Conservation (phyloP, 1,140 invertebrate genomes). For the Maconellicoccus hirsutus region DNA sequence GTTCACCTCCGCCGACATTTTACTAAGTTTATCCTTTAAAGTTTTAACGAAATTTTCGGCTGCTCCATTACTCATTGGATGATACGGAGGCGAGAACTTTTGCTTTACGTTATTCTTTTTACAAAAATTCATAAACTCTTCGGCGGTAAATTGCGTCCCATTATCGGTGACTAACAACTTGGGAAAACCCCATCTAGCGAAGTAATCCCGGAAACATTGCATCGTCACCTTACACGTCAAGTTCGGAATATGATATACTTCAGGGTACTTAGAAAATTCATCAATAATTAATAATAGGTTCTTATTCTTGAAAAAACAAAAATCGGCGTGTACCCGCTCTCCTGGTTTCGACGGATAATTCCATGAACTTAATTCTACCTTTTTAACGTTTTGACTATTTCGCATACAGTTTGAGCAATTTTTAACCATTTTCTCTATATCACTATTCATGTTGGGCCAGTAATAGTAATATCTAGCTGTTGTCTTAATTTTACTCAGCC, state of each 20-base stretch:
- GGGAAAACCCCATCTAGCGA: not conserved
- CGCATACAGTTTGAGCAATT: slow-evolving; percentile 22
- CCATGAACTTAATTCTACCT: slow-evolving; percentile 19
- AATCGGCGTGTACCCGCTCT: slow-evolving; percentile 35
- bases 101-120: slow-evolving; percentile 29
- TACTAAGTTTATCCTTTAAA: slow-evolving; percentile 34
- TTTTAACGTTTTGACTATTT: too few relatives aligned
- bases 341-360: slow-evolving; percentile 18
- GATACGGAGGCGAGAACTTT: slow-evolving; percentile 30
- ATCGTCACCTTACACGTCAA: not conserved
- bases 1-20: not conserved
- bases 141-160: slow-evolving; percentile 30
- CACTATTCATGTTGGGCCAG: slow-evolving; percentile 38
- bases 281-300: not conserved
- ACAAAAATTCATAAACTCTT: slow-evolving; percentile 30
- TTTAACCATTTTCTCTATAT: slow-evolving; percentile 33
- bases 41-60: slow-evolving; percentile 35
- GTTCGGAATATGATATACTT: not conserved
- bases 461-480: slow-evolving; percentile 37
- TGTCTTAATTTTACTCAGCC: slow-evolving; percentile 39
- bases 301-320: slow-evolving; percentile 24
- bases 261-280: slow-evolving; percentile 5
- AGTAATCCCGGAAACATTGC: not conserved
- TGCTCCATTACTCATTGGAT: slow-evolving; percentile 32
- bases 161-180: slow-evolving; percentile 30